Conservation (phyloP, 2,888 invertebrate species). For the Salpingus planirostris region DNA sequence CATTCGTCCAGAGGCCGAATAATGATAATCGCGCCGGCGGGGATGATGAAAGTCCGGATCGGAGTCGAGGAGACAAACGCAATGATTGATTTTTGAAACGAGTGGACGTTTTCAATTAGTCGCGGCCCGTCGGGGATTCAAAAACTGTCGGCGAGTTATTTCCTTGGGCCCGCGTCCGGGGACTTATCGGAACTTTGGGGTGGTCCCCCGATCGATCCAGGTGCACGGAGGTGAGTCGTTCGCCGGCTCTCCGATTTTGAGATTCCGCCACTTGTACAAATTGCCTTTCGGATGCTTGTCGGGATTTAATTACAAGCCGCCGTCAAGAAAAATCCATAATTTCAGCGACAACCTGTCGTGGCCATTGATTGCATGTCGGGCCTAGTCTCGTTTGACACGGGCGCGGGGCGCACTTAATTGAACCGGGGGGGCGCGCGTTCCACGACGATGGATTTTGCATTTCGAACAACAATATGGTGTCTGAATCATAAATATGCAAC, state of each 20-base stretch:
- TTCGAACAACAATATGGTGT: conserved; percentile 12
- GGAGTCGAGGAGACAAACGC: too few species aligned
- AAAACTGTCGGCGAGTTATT: too few species aligned
- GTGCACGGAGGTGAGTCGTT: not conserved
- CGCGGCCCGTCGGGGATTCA: too few species aligned
- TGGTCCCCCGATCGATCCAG: too few species aligned
- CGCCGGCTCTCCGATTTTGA: conserved; percentile 3
- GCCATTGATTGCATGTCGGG: conserved; percentile 19
- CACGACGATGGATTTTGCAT: conserved; percentile 8
- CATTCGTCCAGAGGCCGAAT: too few species aligned
- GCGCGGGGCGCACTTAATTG: conserved; percentile 16
- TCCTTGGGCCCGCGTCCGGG: too few species aligned
- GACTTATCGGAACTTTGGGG: not conserved
- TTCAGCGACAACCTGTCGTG: conserved; percentile 17
- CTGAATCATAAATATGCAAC: conserved; percentile 27
- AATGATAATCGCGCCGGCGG: too few species aligned
- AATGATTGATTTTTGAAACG: too few species aligned
- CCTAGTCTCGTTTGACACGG: conserved; percentile 15
- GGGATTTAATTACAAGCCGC: conserved; percentile 18
- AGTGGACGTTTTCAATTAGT: too few species aligned
- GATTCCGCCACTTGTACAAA: conserved; percentile 16
- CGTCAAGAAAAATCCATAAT: conserved; percentile 19
- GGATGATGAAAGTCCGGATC: too few species aligned
- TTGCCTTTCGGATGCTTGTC: conserved; percentile 16
- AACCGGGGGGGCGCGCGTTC: conserved; percentile 6